phyloP scores from a whole-genome alignment of 2,888 invertebrate genomes.

The Drosophila kanekoi region DNA sequence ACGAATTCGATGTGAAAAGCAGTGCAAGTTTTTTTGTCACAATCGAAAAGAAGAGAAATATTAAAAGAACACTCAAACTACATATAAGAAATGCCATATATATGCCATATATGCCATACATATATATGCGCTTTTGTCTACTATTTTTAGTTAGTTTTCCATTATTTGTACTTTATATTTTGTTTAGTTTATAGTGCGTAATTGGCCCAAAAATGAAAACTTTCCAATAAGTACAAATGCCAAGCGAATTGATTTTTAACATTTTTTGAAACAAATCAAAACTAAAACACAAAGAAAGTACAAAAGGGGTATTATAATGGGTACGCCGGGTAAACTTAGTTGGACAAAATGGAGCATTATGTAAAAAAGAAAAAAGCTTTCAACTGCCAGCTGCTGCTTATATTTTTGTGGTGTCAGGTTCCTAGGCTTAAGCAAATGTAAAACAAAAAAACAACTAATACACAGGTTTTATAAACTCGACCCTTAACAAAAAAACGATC shows the following conservation, averaged over 20 bases:
- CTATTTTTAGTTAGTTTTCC: conserved; percentile 26
- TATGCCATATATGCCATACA: conserved; percentile 24
- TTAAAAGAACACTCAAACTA: conserved; percentile 10
- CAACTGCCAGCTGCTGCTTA: conserved; percentile 50
- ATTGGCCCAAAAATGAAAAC: conserved; percentile 56
- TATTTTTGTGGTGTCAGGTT: conserved; percentile 60
- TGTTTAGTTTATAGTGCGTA: conserved; percentile 80
- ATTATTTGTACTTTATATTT: conserved; percentile 52
- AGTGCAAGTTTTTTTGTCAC: conserved; percentile 84
- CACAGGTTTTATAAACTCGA: conserved; percentile 21
- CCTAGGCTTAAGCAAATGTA: conserved; percentile 58
- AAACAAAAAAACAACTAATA: conserved; percentile 22
- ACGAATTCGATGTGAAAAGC: conserved; percentile 73
- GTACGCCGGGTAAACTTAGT: conserved; percentile 30
- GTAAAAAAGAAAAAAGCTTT: conserved; percentile 53
- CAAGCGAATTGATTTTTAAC: conserved; percentile 81
- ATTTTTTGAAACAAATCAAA: conserved; percentile 78
- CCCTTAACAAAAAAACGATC: conserved; percentile 72
- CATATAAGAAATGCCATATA: conserved; percentile 13
- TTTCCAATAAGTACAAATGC: conserved; percentile 48
- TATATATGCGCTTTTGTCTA: conserved; percentile 31
- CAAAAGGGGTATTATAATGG: background rate
- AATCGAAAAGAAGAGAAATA: conserved; percentile 33
- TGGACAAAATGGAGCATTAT: conserved; percentile 32
- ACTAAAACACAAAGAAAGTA: conserved; percentile 45